Evolutionary conservation across 2,888 invertebrate genomes (phyloP), one percentile per base, ranked within the genome.

Genomic region (Chrysodeixis includens): DNA sequence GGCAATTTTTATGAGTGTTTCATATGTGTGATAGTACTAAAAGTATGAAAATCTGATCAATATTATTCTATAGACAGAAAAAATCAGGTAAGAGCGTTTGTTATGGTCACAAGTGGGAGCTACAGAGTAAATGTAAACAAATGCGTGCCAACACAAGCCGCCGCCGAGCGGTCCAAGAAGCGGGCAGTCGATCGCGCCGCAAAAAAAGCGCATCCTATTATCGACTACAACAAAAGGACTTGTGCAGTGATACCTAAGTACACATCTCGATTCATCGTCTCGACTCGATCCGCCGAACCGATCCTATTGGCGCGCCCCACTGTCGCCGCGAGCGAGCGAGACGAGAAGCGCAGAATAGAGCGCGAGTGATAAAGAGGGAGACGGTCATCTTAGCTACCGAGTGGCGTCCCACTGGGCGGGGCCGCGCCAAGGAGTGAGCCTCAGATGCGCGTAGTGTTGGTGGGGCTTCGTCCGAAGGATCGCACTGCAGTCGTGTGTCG

Each of bases 361-460:
- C 76, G 82, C 69, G 94, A 83, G 92, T 71, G 91, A 92, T 85
- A 90, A 89, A 86, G 95, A 95, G 93, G 93, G 89, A 90, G 92
- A 91, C 90, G 93, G 93, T 93, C 93, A 94, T 95, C 94, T 95
- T 95, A 94, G 93, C 90, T 86, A 85, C 87, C 91, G 94, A 92
- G 94, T 93, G 83, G 94, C 95, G 93, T 93, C 96, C 95, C 93
- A 93, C 93, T 93, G 95, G 96, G 96, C 96, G 96, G 96, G 95
- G 96, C 95, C 92, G 93, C 90, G 92, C 91, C 89, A 92, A 92
- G 93, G 92, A 95, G 93, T 90, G 95, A 93, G 94, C 95, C 95
- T 95, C 93, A 95, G 96, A 96, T 96, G 96, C 96, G 96, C 95
- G 94, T 92, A 93, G 95, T 93, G 95, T 93, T 95, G 96, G 96